Evolutionary conservation across 2,888 invertebrate species (phyloP).

Genomic region (Agrochola lota): DNA sequence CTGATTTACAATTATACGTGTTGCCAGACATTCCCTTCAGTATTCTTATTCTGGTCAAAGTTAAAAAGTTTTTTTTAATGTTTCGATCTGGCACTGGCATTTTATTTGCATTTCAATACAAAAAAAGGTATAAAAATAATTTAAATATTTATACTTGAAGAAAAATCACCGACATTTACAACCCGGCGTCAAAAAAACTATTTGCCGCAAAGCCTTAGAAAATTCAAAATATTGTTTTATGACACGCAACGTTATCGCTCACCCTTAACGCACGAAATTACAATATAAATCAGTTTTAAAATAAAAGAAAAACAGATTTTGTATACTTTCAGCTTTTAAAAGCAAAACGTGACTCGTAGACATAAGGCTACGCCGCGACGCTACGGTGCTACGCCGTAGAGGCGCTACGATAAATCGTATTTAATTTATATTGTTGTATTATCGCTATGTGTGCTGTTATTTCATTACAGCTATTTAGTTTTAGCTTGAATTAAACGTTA

Average conservation of each 20-base stretch:
- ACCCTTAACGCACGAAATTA: slow-evolving; percentile 61
- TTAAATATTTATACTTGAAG: slow-evolving; percentile 29
- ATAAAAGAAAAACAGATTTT: slow-evolving; percentile 62
- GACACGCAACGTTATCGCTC: slow-evolving; percentile 75
- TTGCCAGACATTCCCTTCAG: slow-evolving; percentile 20
- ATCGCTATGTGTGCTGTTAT: slow-evolving; percentile 59
- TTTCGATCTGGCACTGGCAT: background rate
- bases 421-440: slow-evolving; percentile 61
- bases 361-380: slow-evolving; percentile 71
- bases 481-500: slow-evolving; percentile 32
- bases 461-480: slow-evolving; percentile 56
- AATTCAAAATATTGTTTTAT: slow-evolving; percentile 74
- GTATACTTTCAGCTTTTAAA: slow-evolving; percentile 57
- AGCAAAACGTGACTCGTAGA: slow-evolving; percentile 70
- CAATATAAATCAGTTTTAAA: slow-evolving; percentile 66
- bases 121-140: slow-evolving; percentile 16
- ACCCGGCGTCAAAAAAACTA: slow-evolving; percentile 45
- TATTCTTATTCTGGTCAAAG: slow-evolving; percentile 33
- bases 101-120: background rate
- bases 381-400: slow-evolving; percentile 72
- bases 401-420: slow-evolving; percentile 75
- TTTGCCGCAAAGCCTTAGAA: slow-evolving; percentile 64
- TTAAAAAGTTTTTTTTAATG: slow-evolving; percentile 20
- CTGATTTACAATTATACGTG: slow-evolving; percentile 58
- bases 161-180: slow-evolving; percentile 48